These are phyloP conservation scores for Anhinga anhinga DNA, from an alignment of 2,113 vertebrate species.

Conservation along the genomic window DNA sequence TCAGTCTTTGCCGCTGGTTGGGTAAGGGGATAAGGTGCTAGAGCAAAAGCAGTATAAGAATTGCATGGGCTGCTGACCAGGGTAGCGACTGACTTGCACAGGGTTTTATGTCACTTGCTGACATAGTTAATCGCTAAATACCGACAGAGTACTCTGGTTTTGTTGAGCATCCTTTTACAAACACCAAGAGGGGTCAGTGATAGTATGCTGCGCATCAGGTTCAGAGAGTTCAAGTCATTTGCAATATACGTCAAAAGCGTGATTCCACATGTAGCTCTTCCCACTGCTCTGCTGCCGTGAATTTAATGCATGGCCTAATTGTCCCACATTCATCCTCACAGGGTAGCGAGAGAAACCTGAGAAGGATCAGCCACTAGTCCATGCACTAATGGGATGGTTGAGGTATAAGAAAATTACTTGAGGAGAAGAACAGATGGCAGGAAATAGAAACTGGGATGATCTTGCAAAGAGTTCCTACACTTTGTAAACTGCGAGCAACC, in stretches of 20 bases:
- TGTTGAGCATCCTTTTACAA: background rate
- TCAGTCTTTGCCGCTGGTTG: background rate
- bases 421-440: background rate
- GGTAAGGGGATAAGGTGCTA: background rate
- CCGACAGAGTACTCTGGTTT: background rate
- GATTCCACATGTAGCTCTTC: background rate
- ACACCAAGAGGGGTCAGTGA: background rate
- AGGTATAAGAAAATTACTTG: background rate
- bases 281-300: background rate
- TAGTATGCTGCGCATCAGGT: background rate
- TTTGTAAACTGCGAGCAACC: background rate
- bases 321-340: background rate
- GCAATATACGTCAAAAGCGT: background rate
- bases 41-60: background rate
- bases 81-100: fast-evolving
- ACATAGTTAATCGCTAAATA: background rate
- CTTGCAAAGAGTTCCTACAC: background rate
- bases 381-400: background rate
- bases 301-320: background rate
- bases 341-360: background rate
- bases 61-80: background rate
- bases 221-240: background rate
- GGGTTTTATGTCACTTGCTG: background rate
- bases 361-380: background rate
- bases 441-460: background rate